Base-by-base conservation (phyloP, 2,797 vertebrate genomes). In the Hephaestus fuliginosus region DNA sequence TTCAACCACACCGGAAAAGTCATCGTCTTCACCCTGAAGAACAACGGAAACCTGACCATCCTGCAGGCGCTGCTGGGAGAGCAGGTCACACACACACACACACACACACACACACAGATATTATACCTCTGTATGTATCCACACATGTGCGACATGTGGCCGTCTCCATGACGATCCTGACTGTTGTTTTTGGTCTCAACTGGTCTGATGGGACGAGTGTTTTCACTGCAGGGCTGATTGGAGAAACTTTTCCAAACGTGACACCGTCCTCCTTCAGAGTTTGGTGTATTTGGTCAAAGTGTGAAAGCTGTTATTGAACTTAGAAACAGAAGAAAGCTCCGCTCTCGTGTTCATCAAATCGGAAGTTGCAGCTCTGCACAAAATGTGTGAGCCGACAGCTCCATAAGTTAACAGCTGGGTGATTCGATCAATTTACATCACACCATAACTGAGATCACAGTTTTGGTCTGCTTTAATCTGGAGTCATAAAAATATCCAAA, bases 1-100 rank as follows among this genome's bases (percentile, higher is more conserved):
- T 99, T 99, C 94, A 99, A 99, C 95, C 98, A 99, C 92, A 99
- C 97, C 0, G 98, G 98, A 44, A 99, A 99, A 70, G 97, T 97
- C 63, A 97, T 99, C 73, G 77, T 98, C 39, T 99, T 99, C 93
- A 98, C 93, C 39, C 96, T 99, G 95, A 96, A 94, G 90, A 96
- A 95, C 92, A 95, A 89, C 8, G 94, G 96, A 7, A 97, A 96
- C 88, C 96, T 99, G 80, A 96, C 94, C 82, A 97, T 99, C 84
- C 96, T 97, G 80, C 95, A 97, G 75, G 95, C 97, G 0, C 95
- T 99, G 65, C 94, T 89, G 60, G 98, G 98, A 0, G 93, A 97
- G 57, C 98, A 99, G 97, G 98, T 99, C 89, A 25, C 67, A 44
- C 78, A 46, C 62, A 67, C 55, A 63, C 39, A 43, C 66, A 70